Percentiles rank a stretch among this genome's conserved stretches.
Conservation (phyloP, 2,113 vertebrate genomes). For the Chrysemys picta region DNA sequence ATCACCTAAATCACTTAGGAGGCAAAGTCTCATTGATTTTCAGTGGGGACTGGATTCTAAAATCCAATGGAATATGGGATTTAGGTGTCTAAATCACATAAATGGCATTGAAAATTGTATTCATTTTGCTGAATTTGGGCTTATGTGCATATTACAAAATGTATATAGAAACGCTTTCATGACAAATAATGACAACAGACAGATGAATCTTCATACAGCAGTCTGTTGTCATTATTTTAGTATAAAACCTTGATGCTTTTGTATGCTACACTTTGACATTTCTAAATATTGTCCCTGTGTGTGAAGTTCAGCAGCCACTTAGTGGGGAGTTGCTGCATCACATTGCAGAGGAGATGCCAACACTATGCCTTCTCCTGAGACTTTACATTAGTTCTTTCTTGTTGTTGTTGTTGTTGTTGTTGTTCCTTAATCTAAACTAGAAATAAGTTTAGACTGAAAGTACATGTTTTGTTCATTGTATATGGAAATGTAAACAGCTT, state of each 20-base stretch:
- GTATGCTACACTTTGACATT: neutral
- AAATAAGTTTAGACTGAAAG: neutral
- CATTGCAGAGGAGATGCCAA: neutral
- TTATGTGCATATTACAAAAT: neutral
- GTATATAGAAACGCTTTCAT: neutral
- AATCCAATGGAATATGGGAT: neutral
- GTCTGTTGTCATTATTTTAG: too few species aligned
- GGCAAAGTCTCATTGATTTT: conserved; percentile 11
- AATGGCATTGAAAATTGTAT: neutral
- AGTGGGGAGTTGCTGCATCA: neutral
- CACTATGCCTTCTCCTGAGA: neutral
- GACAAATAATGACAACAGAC: neutral
- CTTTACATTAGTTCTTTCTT: neutral
- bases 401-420: neutral
- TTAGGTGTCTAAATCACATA: neutral
- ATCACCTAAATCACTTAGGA: conserved; percentile 24
- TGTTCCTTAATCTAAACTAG: neutral
- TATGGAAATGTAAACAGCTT: neutral
- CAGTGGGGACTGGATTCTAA: conserved; percentile 4
- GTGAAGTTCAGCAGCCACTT: neutral
- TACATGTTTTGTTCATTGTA: neutral
- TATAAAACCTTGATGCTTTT: neutral
- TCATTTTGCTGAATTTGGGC: neutral
- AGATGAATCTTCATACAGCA: neutral
- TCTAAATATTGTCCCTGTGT: neutral